Conservation (phyloP, 2,888 invertebrate species). For the Caradrina kadenii region DNA sequence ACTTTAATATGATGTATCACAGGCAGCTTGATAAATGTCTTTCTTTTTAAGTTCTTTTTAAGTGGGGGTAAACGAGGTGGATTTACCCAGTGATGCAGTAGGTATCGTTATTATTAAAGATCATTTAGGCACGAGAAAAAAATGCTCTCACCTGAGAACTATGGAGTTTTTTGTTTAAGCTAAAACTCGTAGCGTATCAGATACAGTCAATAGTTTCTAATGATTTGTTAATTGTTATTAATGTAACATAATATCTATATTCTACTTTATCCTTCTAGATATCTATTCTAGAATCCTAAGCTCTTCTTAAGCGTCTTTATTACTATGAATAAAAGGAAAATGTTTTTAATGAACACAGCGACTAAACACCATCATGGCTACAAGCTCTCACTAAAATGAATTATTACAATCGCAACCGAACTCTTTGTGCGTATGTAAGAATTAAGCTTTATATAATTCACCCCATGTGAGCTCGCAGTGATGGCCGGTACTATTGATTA, state of each 20-base stretch:
- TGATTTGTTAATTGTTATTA: neutral
- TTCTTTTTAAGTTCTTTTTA: neutral
- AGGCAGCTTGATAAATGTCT: neutral
- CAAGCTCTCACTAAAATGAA: conserved; percentile 28
- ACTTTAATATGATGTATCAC: no score
- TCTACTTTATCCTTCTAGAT: neutral
- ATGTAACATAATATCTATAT: neutral
- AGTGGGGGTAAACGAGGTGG: neutral
- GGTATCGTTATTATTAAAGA: neutral
- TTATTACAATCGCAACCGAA: conserved; percentile 47
- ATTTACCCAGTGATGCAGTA: neutral
- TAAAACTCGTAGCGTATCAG: no score
- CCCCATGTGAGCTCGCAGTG: conserved; percentile 77
- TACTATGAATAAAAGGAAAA: no score
- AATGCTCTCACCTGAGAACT: no score
- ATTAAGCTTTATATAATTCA: conserved; percentile 68
- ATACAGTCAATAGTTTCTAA: no score
- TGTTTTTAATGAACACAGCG: no score
- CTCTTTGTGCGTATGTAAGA: conserved; percentile 50
- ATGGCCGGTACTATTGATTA: conserved; percentile 84
- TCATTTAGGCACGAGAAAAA: neutral
- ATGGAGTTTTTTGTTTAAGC: no score
- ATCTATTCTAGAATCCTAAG: neutral
- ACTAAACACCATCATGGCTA: conserved; percentile 18
- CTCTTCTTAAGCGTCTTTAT: neutral